Percentiles rank a stretch among this genome's conserved stretches.
Conservation (phyloP, 2,797 vertebrate genomes). For the Linurgus olivaceus region DNA sequence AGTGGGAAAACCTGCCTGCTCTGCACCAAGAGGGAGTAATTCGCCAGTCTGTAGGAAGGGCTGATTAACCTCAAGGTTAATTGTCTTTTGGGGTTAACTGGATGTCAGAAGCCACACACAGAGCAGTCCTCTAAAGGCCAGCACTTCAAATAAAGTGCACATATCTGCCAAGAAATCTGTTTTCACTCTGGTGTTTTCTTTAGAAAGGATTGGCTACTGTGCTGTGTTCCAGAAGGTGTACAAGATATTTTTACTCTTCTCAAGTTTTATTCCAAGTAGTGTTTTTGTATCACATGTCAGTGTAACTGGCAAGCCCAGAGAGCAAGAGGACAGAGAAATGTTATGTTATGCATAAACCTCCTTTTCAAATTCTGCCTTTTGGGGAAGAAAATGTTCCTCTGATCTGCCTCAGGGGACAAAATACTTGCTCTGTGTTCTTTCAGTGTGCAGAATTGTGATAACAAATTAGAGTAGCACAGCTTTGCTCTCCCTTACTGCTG, state of each 20-base stretch:
- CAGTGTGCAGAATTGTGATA: not conserved
- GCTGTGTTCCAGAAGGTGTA: not conserved
- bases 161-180: not conserved
- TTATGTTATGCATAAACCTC: not conserved
- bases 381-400: not conserved
- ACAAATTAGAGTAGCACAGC: not conserved
- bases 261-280: not conserved
- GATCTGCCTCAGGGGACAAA: not conserved
- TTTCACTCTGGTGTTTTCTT: not conserved
- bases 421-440: not conserved
- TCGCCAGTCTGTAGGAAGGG: not conserved
- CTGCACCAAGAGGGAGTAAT: not conserved
- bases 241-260: not conserved
- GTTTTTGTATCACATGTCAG: not conserved
- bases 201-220: not conserved
- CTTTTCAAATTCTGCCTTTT: not conserved
- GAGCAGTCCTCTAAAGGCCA: not conserved
- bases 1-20: not conserved
- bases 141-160: not conserved
- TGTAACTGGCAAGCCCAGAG: not conserved
- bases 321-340: not conserved
- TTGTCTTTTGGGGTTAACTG: not conserved
- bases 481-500: not conserved
- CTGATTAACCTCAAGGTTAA: not conserved
- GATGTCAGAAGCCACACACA: not conserved